Percentiles rank a stretch among this genome's conserved stretches.
Conservation (phyloP, 92 coral and sea anemone genomes). For the Zoanthus sansibaricus region DNA sequence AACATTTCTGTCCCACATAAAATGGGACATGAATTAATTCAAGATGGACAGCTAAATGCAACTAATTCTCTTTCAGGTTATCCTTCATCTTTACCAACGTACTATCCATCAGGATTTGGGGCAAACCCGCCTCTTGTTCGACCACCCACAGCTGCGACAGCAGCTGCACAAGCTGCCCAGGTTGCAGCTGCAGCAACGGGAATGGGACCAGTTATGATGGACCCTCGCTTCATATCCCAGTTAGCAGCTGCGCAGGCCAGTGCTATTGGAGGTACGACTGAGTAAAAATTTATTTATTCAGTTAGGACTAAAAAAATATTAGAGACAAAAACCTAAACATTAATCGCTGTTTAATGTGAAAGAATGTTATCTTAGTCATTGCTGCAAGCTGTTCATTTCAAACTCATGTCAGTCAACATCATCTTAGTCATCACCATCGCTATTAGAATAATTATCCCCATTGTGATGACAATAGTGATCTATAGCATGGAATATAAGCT, state of each 20-base stretch:
- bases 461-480: no score
- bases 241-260: constrained; percentile 42
- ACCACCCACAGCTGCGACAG: constrained; percentile 70
- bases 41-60: neutral
- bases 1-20: no score
- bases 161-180: constrained; percentile 76
- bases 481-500: no score
- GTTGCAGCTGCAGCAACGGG: constrained; percentile 69
- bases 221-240: constrained; percentile 35
- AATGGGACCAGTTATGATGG: constrained; percentile 71
- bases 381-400: no score
- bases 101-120: constrained; percentile 56
- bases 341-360: no score
- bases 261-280: constrained; percentile 24
- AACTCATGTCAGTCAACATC: no score
- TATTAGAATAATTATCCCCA: no score
- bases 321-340: neutral
- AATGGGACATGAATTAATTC: neutral
- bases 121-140: constrained; percentile 70
- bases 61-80: constrained; percentile 22
- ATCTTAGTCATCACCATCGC: neutral
- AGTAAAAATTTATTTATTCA: neutral
- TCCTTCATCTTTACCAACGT: constrained; percentile 9
- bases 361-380: neutral
- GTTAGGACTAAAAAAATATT: neutral